phyloP scores from a whole-genome alignment of 2,888 invertebrate species.

The Mellilla xanthometata region DNA sequence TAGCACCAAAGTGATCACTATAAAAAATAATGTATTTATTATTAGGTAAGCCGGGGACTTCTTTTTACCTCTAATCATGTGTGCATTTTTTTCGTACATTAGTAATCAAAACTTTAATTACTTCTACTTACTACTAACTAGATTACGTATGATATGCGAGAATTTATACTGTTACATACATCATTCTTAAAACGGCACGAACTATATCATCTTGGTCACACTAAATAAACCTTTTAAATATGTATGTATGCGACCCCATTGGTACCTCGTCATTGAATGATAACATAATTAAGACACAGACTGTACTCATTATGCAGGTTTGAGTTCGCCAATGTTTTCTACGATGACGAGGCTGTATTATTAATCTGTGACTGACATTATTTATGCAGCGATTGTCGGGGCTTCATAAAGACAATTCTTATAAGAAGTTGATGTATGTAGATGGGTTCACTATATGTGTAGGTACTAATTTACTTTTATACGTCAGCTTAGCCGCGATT shows the following conservation, averaged over 20 bases:
- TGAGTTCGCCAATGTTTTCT: conserved; percentile 49
- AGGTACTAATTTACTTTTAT: no score
- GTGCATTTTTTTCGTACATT: no score
- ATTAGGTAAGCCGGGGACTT: no score
- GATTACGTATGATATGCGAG: no score
- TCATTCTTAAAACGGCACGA: not conserved
- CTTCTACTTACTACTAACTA: no score
- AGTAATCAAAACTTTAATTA: no score
- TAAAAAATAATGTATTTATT: no score
- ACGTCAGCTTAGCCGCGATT: no score
- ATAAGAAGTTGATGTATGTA: no score
- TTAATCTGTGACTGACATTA: conserved; percentile 32
- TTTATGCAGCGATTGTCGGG: conserved; percentile 23
- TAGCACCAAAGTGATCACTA: no score
- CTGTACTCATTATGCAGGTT: conserved; percentile 54
- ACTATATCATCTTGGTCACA: conserved; percentile 11
- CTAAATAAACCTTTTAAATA: conserved; percentile 65
- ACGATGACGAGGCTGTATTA: conserved; percentile 48
- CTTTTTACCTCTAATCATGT: no score
- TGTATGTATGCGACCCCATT: conserved; percentile 72
- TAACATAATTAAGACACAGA: conserved; percentile 76
- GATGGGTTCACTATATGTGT: no score
- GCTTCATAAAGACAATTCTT: conserved; percentile 1
- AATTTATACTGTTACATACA: not conserved
- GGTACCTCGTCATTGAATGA: conserved; percentile 69